Percentiles rank a stretch among this genome's conserved stretches.
Conservation (phyloP, 2,113 vertebrate species). For the Theristicus caerulescens region DNA sequence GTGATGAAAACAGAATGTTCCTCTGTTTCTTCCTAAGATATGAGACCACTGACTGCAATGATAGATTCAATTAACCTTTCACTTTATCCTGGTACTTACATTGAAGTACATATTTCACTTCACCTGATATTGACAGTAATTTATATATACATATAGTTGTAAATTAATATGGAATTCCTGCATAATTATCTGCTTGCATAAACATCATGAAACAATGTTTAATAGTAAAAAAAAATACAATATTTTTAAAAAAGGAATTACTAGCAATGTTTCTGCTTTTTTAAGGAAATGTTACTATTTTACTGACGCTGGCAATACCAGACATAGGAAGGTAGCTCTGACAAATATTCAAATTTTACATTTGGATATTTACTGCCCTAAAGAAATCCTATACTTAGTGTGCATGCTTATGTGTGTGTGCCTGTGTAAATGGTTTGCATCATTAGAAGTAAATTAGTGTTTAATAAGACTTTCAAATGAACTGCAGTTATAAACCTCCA, state of each 20-base stretch:
- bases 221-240: not conserved
- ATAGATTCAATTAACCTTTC: not conserved
- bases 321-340: not conserved
- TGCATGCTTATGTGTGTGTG: not conserved
- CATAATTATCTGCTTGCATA: not conserved
- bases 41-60: not conserved
- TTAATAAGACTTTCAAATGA: conserved; percentile 52
- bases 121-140: not conserved
- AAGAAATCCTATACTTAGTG: not conserved
- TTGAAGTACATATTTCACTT: not conserved
- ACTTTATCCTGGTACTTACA: not conserved
- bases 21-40: not conserved
- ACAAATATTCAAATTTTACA: not conserved
- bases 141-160: not conserved
- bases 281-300: not conserved
- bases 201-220: not conserved
- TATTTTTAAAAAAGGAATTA: not conserved
- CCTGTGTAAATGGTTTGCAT: not conserved
- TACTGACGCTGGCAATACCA: not conserved
- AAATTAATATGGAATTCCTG: not conserved
- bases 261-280: not conserved
- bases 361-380: not conserved
- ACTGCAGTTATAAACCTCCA: not conserved
- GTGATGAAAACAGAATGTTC: not conserved
- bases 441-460: not conserved